Base-by-base conservation (phyloP, 1,140 invertebrate species). In the Eumaeus atala region DNA sequence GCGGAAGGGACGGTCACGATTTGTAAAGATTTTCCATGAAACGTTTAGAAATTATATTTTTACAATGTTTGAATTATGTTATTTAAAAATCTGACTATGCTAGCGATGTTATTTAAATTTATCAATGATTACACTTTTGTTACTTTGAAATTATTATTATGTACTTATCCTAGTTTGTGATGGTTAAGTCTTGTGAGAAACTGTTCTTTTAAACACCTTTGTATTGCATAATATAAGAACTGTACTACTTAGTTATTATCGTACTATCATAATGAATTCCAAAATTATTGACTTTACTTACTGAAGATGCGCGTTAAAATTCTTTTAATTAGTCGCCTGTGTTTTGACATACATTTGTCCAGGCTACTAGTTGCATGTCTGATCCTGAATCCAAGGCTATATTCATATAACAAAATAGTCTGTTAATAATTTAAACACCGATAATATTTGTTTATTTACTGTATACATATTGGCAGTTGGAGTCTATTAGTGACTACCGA, bases 1-100 rank as follows among this genome's bases (percentile, higher is more conserved):
- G 80, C 83, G 79, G 79, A 59, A 71, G 71, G 74, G 74, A 68
- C 74, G 75, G 71, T 71, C 68, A 73, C 75, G 68, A 70, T 67
- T 44, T 17, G 40, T 44, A 44, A 17, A 44, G 40, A 44, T 44
- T 44, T 44, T 44, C 56, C 62, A 60, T 70, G 64, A 17, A 44
- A 17, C 17, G 40, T 44, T 44, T 44, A 44, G 40, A 44, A 44
- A 44, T 44, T 44, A 44, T 16, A 16, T 14, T 40, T 37, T 44
- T 44, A 44, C 14, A 16, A 9, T 44, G 40, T 14, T 28, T 6
- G 21, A 28, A 28, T 28, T 28, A 28, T 44, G 40, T 44, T 44
- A 16, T 40, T 40, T 40, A 5, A 12, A n/a, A 10, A n/a, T 12
- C 40, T 16, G 12, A 16, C 8, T 44, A 9, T 44, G 40, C 40